Conservation (phyloP, 2,888 invertebrate species). For the Zygothrica quintamaculata region DNA sequence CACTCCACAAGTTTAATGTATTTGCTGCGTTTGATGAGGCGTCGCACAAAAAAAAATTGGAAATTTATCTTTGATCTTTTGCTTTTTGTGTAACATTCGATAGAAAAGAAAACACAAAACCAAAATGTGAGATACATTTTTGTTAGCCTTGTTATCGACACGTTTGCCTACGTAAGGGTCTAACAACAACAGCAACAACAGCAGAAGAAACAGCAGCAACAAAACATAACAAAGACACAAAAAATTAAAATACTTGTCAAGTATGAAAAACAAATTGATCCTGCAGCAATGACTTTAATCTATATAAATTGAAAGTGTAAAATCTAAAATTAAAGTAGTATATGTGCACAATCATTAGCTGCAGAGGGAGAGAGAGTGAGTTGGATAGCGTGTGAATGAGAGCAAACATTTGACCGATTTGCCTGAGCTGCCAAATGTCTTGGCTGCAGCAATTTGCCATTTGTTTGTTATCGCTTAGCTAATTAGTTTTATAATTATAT, state of each 20-base stretch:
- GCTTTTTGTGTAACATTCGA: slow-evolving; percentile 68
- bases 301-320: no score
- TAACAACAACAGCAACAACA: slow-evolving; percentile 23
- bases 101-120: slow-evolving; percentile 58
- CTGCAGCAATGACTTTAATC: neutral
- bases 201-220: slow-evolving; percentile 21
- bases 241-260: slow-evolving; percentile 33
- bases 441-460: slow-evolving; percentile 24
- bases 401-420: slow-evolving; percentile 3
- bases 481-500: slow-evolving; percentile 76
- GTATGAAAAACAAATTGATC: slow-evolving; percentile 39
- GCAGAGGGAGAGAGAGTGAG: no score
- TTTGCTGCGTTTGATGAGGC: slow-evolving; percentile 72
- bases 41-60: slow-evolving; percentile 73
- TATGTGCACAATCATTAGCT: no score
- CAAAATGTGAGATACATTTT: slow-evolving; percentile 46
- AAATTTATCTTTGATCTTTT: slow-evolving; percentile 80
- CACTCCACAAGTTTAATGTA: slow-evolving; percentile 46
- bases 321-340: no score
- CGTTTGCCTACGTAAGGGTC: slow-evolving; percentile 41
- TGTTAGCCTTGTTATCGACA: slow-evolving; percentile 48
- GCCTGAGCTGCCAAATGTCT: slow-evolving; percentile 10
- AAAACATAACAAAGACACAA: slow-evolving; percentile 27
- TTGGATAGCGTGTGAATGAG: no score
- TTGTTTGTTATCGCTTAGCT: slow-evolving; percentile 67